Conservation (phyloP, 2,888 invertebrate species). For the Drosophila pseudotakahashii region DNA sequence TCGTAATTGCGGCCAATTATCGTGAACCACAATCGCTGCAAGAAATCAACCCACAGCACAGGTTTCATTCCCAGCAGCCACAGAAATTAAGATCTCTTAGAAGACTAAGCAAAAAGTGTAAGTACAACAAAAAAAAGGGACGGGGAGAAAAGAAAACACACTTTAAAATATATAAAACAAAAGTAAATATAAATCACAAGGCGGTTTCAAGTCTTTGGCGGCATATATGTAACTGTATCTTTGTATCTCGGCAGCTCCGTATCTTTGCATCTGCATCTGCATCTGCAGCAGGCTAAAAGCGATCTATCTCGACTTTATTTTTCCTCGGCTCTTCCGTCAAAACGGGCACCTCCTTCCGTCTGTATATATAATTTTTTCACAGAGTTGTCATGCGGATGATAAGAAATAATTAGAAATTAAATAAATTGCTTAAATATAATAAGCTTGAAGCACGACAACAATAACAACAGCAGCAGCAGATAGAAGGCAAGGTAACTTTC, state of each 20-base stretch:
- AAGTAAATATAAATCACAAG: constrained; percentile 61
- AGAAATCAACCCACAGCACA: constrained; percentile 12
- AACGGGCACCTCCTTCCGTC: constrained; percentile 73
- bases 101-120: constrained; percentile 1
- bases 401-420: constrained; percentile 58
- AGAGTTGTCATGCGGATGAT: constrained; percentile 35
- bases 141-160: neutral
- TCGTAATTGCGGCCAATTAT: constrained; percentile 35
- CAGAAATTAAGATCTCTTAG: constrained; percentile 7
- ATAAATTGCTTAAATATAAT: constrained; percentile 59
- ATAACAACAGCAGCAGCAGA: neutral
- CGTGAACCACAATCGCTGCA: constrained; percentile 11
- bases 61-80: constrained; percentile 18
- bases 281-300: constrained; percentile 59
- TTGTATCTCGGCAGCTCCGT: constrained; percentile 11
- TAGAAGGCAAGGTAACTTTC: neutral
- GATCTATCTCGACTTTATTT: constrained; percentile 75
- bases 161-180: constrained; percentile 14
- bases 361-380: constrained; percentile 39
- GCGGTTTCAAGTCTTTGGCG: constrained; percentile 48
- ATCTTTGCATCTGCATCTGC: constrained; percentile 13
- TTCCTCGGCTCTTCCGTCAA: constrained; percentile 59
- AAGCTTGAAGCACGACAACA: constrained; percentile 12
- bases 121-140: neutral
- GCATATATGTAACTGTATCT: constrained; percentile 9